phyloP scores from a whole-genome alignment of 2,113 vertebrate genomes.

The Phalacrocorax aristotelis region DNA sequence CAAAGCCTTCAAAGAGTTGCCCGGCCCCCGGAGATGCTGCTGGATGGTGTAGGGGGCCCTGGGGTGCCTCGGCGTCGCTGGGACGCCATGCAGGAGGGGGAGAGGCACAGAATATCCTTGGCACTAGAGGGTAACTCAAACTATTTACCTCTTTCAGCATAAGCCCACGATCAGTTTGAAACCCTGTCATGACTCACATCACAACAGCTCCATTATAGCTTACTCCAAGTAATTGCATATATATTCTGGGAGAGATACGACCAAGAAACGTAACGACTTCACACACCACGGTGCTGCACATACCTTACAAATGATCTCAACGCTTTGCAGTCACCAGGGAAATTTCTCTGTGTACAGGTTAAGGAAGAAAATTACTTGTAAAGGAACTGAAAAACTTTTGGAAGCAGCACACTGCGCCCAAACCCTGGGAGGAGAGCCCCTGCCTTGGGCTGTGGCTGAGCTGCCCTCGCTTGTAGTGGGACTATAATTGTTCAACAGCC shows the following conservation, averaged over 20 bases:
- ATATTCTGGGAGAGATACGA: neutral
- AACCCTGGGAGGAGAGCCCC: neutral
- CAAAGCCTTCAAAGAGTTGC: neutral
- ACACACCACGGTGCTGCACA: neutral
- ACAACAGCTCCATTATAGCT: neutral
- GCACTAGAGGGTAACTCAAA: neutral
- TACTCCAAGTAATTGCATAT: neutral
- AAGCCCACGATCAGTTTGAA: neutral
- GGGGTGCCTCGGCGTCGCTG: fast-evolving
- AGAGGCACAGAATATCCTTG: neutral
- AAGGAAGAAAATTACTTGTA: neutral
- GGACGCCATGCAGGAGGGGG: fast-evolving
- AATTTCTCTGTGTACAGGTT: neutral
- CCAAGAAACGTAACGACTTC: neutral
- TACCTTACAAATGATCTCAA: neutral
- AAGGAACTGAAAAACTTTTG: neutral
- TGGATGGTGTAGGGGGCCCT: no score
- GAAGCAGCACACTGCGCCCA: neutral
- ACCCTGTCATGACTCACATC: neutral
- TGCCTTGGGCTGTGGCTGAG: neutral
- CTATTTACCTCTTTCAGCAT: neutral
- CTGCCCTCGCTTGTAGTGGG: fast-evolving
- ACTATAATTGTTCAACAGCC: neutral
- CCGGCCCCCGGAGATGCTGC: neutral
- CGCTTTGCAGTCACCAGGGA: neutral